These are phyloP conservation scores for Podarcis muralis DNA, from an alignment of 2,113 vertebrate genomes.

Conservation along the genomic window DNA sequence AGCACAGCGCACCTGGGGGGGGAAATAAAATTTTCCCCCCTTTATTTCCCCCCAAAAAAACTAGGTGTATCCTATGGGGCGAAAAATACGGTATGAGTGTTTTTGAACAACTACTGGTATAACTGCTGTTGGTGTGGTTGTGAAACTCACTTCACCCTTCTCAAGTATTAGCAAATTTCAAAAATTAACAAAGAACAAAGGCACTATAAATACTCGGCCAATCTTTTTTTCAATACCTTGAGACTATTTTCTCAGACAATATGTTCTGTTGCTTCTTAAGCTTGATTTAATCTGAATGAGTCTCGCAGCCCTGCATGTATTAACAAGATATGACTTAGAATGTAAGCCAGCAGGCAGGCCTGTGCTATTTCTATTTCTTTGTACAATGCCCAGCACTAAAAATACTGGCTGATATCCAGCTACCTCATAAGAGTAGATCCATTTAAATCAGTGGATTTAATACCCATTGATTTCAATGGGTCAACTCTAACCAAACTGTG, in stretches of 20 bases:
- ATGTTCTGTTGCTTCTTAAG: neutral
- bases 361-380: neutral
- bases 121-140: too few species aligned
- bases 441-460: too few species aligned
- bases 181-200: neutral
- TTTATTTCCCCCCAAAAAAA: too few species aligned
- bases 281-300: neutral
- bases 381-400: neutral
- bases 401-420: too few species aligned
- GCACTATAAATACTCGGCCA: neutral
- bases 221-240: neutral
- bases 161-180: neutral
- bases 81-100: too few species aligned
- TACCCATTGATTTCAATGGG: neutral
- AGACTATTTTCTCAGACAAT: neutral
- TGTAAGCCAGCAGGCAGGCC: neutral
- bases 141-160: neutral
- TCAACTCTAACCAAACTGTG: neutral
- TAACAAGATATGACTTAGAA: neutral
- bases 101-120: neutral
- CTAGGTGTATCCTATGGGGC: too few species aligned
- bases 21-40: too few species aligned
- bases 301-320: neutral
- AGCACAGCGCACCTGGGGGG: too few species aligned
- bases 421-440: too few species aligned